A percentile compares a stretch with the other conserved stretches of the same genome.
Evolutionary conservation across 2,113 vertebrate genomes (phyloP).

Genomic region (Terrapene triunguis): DNA sequence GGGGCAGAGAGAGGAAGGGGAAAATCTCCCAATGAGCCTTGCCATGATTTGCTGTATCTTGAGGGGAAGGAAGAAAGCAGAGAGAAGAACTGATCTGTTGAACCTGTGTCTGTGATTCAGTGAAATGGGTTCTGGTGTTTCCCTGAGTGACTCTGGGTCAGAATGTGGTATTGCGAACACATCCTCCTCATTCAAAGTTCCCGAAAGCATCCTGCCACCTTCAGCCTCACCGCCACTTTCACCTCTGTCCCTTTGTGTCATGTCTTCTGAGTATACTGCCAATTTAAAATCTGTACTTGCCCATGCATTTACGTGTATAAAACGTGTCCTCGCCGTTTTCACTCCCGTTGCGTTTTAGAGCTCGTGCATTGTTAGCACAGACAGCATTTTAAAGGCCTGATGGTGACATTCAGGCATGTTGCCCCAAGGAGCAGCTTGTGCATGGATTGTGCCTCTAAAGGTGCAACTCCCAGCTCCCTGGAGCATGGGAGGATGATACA

Average conservation of each 20-base stretch:
- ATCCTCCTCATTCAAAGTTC: neutral
- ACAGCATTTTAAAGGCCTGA: neutral
- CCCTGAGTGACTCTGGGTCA: rapidly evolving
- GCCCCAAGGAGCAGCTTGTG: neutral
- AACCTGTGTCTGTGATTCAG: neutral
- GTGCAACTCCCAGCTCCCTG: rapidly evolving
- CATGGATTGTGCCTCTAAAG: neutral
- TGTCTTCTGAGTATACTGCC: neutral
- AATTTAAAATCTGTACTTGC: neutral
- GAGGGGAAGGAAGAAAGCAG: neutral
- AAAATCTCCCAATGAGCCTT: neutral
- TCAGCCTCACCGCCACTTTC: rapidly evolving
- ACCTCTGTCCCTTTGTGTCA: neutral
- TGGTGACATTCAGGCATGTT: neutral
- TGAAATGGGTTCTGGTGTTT: rapidly evolving
- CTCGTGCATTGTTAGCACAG: neutral
- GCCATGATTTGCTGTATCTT: rapidly evolving
- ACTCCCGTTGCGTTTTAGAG: neutral
- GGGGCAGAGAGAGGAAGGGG: neutral
- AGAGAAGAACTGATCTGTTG: neutral
- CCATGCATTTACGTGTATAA: neutral
- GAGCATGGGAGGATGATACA: rapidly evolving
- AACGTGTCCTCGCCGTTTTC: neutral
- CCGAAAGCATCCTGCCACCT: neutral
- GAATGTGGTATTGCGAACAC: rapidly evolving